Conservation (phyloP, 1,140 invertebrate species). For the Cotesia typhae region DNA sequence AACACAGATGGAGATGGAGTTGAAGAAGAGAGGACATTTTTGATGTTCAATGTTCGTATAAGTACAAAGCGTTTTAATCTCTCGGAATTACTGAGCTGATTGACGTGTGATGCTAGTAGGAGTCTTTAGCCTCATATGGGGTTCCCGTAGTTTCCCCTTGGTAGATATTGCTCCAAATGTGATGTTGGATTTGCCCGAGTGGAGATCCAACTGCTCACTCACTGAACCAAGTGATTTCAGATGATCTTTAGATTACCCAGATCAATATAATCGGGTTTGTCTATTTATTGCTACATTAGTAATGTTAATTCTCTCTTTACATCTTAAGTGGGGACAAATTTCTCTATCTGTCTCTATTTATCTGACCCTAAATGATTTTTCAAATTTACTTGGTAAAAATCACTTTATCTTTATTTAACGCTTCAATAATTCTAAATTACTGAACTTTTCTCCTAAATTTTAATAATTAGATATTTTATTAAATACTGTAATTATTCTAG, state of each 20-base stretch:
- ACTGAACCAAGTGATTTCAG: slow-evolving; percentile 32
- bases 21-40: slow-evolving; percentile 2
- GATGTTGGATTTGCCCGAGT: slow-evolving; percentile 33
- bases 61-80: slow-evolving; percentile 50
- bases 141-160: slow-evolving; percentile 17
- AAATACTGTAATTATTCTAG: too few relatives aligned
- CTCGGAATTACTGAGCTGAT: slow-evolving; percentile 52
- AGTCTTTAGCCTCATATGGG: slow-evolving; percentile 2
- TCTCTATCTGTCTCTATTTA: too few relatives aligned
- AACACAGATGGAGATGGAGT: neutral
- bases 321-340: too few relatives aligned
- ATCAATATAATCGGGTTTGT: slow-evolving; percentile 4
- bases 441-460: too few relatives aligned
- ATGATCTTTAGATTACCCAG: slow-evolving; percentile 19
- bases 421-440: too few relatives aligned
- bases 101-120: slow-evolving; percentile 47
- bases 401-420: too few relatives aligned
- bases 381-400: too few relatives aligned
- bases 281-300: slow-evolving; percentile 9
- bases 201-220: slow-evolving; percentile 13
- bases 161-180: slow-evolving; percentile 16
- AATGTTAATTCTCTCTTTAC: too few relatives aligned
- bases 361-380: too few relatives aligned
- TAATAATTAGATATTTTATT: too few relatives aligned
- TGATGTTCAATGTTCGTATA: slow-evolving; percentile 8